Conservation (phyloP, 2,888 invertebrate species). For the Mythimna impura region DNA sequence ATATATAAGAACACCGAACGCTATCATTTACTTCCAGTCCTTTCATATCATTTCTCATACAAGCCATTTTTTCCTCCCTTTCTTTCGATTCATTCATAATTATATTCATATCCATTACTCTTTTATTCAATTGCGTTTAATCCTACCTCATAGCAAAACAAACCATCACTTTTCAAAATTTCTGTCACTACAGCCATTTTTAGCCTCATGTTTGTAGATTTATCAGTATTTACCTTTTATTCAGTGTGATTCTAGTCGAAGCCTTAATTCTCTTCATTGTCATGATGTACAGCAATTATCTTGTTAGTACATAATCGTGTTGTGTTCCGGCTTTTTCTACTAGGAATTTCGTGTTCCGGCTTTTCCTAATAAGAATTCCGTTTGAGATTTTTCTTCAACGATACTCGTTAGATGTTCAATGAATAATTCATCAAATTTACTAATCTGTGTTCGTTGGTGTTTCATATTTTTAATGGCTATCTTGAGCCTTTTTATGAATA, state of each 20-base stretch:
- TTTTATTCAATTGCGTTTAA: too few species aligned
- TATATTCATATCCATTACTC: too few species aligned
- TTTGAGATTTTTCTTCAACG: conserved; percentile 24
- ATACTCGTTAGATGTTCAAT: conserved; percentile 34
- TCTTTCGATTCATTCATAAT: not conserved
- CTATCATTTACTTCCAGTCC: not conserved
- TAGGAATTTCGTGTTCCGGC: conserved; percentile 59
- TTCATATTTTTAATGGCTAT: conserved; percentile 7
- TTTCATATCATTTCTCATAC: not conserved
- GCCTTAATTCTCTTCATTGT: conserved; percentile 25
- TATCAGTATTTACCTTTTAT: not conserved
- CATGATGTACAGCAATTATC: conserved; percentile 55
- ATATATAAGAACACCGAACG: too few species aligned
- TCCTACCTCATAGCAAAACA: not conserved
- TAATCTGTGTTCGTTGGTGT: conserved; percentile 15
- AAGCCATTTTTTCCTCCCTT: not conserved
- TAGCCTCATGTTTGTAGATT: too few species aligned
- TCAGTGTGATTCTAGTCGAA: conserved; percentile 26
- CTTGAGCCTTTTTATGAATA: conserved; percentile 5
- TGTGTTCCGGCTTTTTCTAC: conserved; percentile 58
- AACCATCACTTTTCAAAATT: not conserved
- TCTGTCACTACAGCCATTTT: not conserved
- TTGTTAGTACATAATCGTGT: conserved; percentile 45
- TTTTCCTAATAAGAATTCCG: conserved; percentile 58
- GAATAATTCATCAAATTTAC: conserved; percentile 49